phyloP scores from a whole-genome alignment of 2,113 vertebrate genomes.

The Pituophis catenifer region DNA sequence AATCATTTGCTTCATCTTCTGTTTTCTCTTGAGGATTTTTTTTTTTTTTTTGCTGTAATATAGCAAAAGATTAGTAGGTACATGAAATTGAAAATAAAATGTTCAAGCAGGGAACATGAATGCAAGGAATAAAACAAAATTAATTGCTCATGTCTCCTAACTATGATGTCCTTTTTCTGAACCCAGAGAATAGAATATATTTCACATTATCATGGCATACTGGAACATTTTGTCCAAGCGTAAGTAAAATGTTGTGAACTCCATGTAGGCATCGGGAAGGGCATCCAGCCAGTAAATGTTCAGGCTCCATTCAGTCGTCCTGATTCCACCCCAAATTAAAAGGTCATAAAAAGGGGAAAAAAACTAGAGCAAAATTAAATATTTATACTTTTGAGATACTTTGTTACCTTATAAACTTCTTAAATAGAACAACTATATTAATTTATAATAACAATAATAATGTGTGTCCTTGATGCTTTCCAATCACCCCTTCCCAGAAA shows the following conservation, averaged over 20 bases:
- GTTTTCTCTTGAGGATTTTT: neutral
- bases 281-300: too few relatives aligned
- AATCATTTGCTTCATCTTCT: neutral
- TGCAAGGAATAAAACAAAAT: constrained; percentile 2
- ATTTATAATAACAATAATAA: constrained; percentile 58
- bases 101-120: neutral
- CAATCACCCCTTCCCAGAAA: constrained; percentile 31
- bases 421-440: constrained; percentile 62
- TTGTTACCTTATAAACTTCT: constrained; percentile 56
- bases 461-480: constrained; percentile 20
- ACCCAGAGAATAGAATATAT: neutral
- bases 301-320: too few relatives aligned
- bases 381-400: constrained; percentile 66
- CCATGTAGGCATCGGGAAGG: neutral
- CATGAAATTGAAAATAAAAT: neutral
- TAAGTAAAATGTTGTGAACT: neutral
- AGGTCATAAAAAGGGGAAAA: too few relatives aligned
- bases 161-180: constrained; percentile 13
- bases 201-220: constrained; percentile 43
- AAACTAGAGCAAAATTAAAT: constrained; percentile 63
- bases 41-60: neutral
- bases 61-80: neutral
- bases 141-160: constrained; percentile 26
- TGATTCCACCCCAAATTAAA: too few relatives aligned
- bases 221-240: constrained; percentile 48